Base-by-base conservation (phyloP, 2,888 invertebrate species). In the Belgica antarctica region DNA sequence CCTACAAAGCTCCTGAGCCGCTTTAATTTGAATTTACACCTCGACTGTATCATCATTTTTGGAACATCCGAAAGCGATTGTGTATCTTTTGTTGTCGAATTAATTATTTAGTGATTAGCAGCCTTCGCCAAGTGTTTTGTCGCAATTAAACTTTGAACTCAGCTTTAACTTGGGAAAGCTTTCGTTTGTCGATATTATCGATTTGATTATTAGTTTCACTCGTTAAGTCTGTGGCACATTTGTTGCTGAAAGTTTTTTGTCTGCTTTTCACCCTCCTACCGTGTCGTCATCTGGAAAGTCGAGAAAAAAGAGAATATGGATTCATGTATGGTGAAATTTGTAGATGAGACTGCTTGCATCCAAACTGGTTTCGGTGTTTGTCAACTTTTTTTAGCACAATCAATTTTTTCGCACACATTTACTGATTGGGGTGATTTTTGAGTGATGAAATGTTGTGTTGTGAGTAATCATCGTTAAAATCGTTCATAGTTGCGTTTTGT, bases 1-100 rank as follows among this genome's bases (percentile, higher is more conserved):
- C 41, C 61, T 70, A 70, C 22, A 28, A 28, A 25, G 57, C 61
- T 28, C 24, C 68, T 34, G 31, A 57, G 25, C 25, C 28, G 61
- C 70, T 59, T 70, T 15, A 61, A 25, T 70, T 70, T 70, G 24
- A 57, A 70, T 70, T 70, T 70, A 70, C 70, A 70, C 70, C 61
- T 70, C 41, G 70, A 61, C 19, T 61, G 59, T 70, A 70, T 70
- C 70, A 61, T 70, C 70, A 70, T 70, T 22, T 70, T 24, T 57
- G 19, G 10, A 46, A 46, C 68, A 68, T 68, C 52, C 68, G 22
- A 52, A 52, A 12, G 36, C 31, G 66, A 41, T 41, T 27, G 52
- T 57, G 28, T 34, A 27, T 28, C n/a, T 22, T 17, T 68, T 22
- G 52, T 19, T 68, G 68, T 34, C 47, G 17, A 68, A 68, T 68